A percentile compares a stretch with the other conserved stretches of the same genome.
Conservation (phyloP, 2,797 vertebrate genomes). For the Urosaurus nigricauda region DNA sequence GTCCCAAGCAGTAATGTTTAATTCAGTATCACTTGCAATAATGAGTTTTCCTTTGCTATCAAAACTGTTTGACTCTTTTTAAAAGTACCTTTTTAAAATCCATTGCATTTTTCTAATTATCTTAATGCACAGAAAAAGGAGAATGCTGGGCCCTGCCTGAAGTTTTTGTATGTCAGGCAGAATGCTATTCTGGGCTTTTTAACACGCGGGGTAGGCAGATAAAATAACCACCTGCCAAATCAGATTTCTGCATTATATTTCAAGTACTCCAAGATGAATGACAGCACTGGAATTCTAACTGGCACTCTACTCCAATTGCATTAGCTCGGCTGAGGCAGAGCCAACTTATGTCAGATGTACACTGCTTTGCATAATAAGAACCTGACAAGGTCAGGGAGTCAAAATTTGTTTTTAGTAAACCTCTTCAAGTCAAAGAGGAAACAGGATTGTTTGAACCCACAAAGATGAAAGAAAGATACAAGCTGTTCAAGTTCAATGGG, state of each 20-base stretch:
- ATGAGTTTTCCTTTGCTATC: neutral
- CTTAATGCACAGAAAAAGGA: slow-evolving; percentile 37
- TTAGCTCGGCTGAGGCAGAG: slow-evolving; percentile 10
- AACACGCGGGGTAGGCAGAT: slow-evolving; percentile 28
- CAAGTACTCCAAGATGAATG: fast-evolving
- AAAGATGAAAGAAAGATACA: neutral
- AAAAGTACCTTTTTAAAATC: slow-evolving; percentile 25
- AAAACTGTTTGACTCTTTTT: neutral
- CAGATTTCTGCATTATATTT: slow-evolving; percentile 40
- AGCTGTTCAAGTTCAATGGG: neutral
- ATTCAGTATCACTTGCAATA: neutral
- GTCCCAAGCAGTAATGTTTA: neutral
- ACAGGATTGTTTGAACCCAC: neutral
- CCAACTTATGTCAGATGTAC: slow-evolving; percentile 18
- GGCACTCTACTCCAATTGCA: neutral
- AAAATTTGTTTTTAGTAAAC: neutral
- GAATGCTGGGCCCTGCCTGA: neutral
- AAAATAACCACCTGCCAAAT: slow-evolving; percentile 58
- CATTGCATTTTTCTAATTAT: slow-evolving; percentile 35
- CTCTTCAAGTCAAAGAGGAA: neutral
- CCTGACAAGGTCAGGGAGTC: neutral
- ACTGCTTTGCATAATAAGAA: slow-evolving; percentile 5
- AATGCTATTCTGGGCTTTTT: slow-evolving; percentile 37
- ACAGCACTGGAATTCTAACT: slow-evolving; percentile 19
- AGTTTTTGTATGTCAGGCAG: slow-evolving; percentile 36